A percentile compares a stretch with the other conserved stretches of the same genome.
phyloP scores from a whole-genome alignment of 2,888 invertebrate genomes.

The Catocala fraxini region DNA sequence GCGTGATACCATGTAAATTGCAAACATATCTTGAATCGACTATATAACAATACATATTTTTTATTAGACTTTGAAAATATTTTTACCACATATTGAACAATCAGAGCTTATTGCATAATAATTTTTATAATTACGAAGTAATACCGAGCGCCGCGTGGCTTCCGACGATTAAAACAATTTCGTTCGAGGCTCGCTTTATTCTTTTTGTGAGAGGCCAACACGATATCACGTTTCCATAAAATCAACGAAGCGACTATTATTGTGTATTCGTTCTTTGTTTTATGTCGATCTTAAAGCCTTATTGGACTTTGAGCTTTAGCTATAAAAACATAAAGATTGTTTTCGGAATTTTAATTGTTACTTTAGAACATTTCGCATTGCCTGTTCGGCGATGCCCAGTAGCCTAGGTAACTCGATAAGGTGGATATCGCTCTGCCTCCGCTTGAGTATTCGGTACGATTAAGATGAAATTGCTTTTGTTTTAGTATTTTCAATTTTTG shows the following conservation, averaged over 20 bases:
- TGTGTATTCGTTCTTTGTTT: conserved; percentile 67
- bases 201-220: conserved; percentile 85
- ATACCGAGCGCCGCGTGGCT: conserved; percentile 72
- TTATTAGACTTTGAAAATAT: not conserved
- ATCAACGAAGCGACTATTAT: conserved; percentile 86
- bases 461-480: conserved; percentile 82
- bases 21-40: not conserved
- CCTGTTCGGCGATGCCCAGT: conserved; percentile 76
- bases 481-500: conserved; percentile 72
- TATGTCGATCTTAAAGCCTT: conserved; percentile 50
- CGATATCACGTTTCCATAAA: conserved; percentile 87
- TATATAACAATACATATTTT: not conserved
- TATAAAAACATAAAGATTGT: conserved; percentile 33
- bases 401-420: conserved; percentile 87
- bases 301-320: conserved; percentile 49
- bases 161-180: conserved; percentile 86
- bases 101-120: conserved; percentile 29
- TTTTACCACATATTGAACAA: conserved; percentile 10
- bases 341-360: conserved; percentile 28
- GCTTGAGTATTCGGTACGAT: conserved; percentile 84
- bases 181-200: conserved; percentile 79
- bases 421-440: conserved; percentile 84
- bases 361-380: conserved; percentile 57
- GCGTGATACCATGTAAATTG: no score
- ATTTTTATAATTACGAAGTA: conserved; percentile 62